These are phyloP conservation scores for Xenopus borealis DNA, from an alignment of 2,113 vertebrate species.

Conservation along the genomic window DNA sequence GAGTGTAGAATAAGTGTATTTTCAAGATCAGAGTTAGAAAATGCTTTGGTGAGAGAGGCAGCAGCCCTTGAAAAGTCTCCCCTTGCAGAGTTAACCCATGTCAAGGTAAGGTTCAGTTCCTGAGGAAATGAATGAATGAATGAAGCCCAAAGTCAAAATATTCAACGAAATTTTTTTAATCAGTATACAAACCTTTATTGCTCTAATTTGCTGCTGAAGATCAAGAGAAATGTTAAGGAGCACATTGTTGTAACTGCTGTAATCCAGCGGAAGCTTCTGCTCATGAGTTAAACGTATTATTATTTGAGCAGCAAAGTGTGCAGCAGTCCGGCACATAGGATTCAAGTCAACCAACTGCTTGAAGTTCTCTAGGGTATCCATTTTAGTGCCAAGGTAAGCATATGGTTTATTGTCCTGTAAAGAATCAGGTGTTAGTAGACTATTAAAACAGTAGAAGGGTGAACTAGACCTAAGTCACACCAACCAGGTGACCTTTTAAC, in stretches of 20 bases:
- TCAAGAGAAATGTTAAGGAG: conserved; percentile 55
- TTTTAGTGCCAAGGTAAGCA: conserved; percentile 64
- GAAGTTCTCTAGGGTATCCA: conserved; percentile 65
- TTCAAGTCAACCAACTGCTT: background rate
- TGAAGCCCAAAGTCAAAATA: too few relatives aligned
- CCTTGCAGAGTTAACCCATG: conserved; percentile 77
- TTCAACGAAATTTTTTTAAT: conserved; percentile 4
- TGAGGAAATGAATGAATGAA: conserved; percentile 48
- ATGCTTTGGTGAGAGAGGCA: conserved; percentile 55
- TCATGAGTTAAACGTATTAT: conserved; percentile 79
- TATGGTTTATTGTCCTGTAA: conserved; percentile 64
- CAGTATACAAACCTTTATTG: conserved; percentile 58
- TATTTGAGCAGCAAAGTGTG: conserved; percentile 77
- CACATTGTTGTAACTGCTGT: conserved; percentile 64
- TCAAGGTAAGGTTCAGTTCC: conserved; percentile 62
- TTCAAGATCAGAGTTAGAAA: conserved; percentile 68
- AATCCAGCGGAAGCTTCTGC: conserved; percentile 76
- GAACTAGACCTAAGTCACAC: background rate
- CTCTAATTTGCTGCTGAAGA: conserved; percentile 47
- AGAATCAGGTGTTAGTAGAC: background rate
- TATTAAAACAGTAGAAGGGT: background rate
- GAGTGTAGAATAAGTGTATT: conserved; percentile 72
- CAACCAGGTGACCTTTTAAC: too few relatives aligned
- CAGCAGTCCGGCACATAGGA: conserved; percentile 55
- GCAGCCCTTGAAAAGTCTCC: conserved; percentile 78